Conservation (phyloP, 2,888 invertebrate species). For the Branchellion lobata region DNA sequence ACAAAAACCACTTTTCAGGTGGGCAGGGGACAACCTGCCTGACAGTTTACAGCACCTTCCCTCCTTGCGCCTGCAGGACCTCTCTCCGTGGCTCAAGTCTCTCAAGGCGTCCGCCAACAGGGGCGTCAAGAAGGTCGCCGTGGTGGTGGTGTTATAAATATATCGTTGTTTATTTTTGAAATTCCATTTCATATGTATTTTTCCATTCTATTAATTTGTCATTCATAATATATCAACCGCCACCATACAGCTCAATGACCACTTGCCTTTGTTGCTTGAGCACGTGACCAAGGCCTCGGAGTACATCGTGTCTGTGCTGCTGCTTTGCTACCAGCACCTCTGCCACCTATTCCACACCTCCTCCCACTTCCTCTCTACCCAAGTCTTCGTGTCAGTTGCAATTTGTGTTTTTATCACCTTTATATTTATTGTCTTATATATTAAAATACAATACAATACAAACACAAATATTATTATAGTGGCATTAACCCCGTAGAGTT, state of each 20-base stretch:
- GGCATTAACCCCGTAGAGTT: no score
- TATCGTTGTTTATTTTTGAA: no score
- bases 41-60: neutral
- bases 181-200: no score
- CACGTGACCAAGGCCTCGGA: neutral
- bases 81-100: neutral
- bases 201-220: no score
- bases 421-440: no score
- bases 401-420: no score
- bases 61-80: neutral
- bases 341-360: neutral
- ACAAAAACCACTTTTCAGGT: neutral
- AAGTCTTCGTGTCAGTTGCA: conserved; percentile 10
- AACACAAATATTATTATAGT: no score
- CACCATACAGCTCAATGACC: neutral
- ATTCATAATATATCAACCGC: no score
- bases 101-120: neutral
- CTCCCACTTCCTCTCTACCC: neutral
- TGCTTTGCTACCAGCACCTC: neutral
- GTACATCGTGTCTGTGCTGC: neutral
- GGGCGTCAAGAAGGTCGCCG: neutral
- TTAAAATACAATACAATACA: no score
- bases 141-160: no score
- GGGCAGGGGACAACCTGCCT: neutral
- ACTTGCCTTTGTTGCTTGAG: neutral